phyloP scores from a whole-genome alignment of 2,113 vertebrate species.

The Ammodramus savannarum region DNA sequence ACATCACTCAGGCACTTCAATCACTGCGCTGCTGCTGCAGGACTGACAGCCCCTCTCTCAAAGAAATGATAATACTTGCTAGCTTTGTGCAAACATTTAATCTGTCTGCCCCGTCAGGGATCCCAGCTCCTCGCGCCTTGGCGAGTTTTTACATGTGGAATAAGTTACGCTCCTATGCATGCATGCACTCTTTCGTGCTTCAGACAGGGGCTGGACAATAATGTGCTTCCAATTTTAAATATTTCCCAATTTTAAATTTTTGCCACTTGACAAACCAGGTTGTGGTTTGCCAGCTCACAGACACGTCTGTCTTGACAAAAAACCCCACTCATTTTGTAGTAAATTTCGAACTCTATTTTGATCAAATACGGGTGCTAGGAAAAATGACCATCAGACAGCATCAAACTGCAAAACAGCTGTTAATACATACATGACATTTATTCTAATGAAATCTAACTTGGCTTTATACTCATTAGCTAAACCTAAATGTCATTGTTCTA shows the following conservation, averaged over 20 bases:
- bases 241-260: not conserved
- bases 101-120: not conserved
- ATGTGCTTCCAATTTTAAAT: not conserved
- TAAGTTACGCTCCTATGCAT: not conserved
- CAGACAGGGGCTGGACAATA: not conserved
- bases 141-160: not conserved
- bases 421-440: not conserved
- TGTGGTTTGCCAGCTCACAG: not conserved
- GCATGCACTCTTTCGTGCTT: not conserved
- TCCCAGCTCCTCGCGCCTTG: not conserved
- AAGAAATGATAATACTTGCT: not conserved
- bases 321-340: accelerated
- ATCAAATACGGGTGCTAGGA: not conserved
- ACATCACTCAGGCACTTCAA: conserved; percentile 1
- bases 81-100: conserved; percentile 23
- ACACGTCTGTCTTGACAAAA: not conserved
- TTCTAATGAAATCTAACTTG: not conserved
- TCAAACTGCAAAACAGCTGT: not conserved
- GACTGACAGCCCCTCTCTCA: conserved; percentile 8
- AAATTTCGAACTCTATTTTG: not conserved
- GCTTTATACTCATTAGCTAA: not conserved
- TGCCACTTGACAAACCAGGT: not conserved
- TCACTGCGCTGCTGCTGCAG: not conserved
- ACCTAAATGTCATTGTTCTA: not conserved
- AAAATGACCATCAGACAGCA: not conserved